Conservation (phyloP, 2,113 vertebrate species). For the Heterotilapia buettikoferi region DNA sequence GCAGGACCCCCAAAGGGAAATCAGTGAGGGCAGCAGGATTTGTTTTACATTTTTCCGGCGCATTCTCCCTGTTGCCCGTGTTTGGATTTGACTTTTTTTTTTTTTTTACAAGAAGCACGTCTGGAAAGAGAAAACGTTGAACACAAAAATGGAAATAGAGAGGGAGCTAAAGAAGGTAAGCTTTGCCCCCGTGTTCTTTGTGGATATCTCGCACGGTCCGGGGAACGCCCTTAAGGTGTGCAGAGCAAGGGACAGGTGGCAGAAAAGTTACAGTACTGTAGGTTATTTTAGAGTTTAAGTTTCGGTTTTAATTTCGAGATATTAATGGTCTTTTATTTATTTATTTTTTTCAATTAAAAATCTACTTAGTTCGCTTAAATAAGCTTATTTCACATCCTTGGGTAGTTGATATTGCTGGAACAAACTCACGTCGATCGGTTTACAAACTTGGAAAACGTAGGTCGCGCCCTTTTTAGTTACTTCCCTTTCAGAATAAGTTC, state of each 20-base stretch:
- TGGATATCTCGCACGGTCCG: not conserved
- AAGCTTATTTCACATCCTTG: not conserved
- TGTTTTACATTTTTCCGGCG: not conserved
- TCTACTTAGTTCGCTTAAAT: not conserved
- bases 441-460: not conserved
- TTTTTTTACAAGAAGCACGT: not conserved
- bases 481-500: not conserved
- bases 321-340: not conserved
- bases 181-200: not conserved
- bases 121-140: not conserved
- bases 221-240: slow-evolving; percentile 57
- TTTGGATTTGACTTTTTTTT: not conserved
- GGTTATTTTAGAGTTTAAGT: rapidly evolving
- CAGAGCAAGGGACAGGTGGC: slow-evolving; percentile 26
- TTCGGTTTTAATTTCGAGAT: not conserved
- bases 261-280: not conserved
- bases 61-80: not conserved
- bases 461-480: not conserved
- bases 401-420: not conserved
- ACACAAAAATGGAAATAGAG: slow-evolving; percentile 66
- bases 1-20: not conserved
- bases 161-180: slow-evolving; percentile 72
- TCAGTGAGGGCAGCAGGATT: not conserved
- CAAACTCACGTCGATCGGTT: not conserved
- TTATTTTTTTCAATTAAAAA: not conserved